A percentile compares a stretch with the other conserved stretches of the same genome.
Conservation (phyloP, 2,113 vertebrate genomes). For the Hipposideros armiger region DNA sequence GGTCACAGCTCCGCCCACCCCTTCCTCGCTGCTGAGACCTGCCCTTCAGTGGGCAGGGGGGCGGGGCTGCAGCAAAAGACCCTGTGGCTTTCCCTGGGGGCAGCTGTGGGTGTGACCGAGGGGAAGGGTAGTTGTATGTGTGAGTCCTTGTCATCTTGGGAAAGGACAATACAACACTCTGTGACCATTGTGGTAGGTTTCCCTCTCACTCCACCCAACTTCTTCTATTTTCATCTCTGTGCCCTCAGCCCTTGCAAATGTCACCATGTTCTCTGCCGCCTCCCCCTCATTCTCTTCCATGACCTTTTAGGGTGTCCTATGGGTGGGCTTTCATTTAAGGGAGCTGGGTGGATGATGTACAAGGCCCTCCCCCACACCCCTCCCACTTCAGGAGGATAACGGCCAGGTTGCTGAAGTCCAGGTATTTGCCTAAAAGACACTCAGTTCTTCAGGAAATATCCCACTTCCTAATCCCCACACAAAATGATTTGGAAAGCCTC, state of each 20-base stretch:
- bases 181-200: background rate
- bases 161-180: background rate
- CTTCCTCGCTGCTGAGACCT: background rate
- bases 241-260: constrained; percentile 30
- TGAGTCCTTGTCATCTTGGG: background rate
- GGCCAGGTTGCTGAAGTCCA: background rate
- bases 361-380: too few species aligned
- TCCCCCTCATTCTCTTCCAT: constrained; percentile 37
- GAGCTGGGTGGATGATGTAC: background rate
- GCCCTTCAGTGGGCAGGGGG: background rate
- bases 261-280: background rate
- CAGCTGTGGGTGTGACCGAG: constrained; percentile 45
- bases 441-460: background rate
- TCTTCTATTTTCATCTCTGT: constrained; percentile 57
- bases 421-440: background rate
- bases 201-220: background rate
- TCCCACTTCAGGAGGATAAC: background rate
- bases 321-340: background rate
- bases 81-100: constrained; percentile 38
- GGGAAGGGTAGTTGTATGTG: background rate
- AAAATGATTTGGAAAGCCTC: background rate
- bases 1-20: constrained; percentile 7
- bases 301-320: constrained; percentile 45
- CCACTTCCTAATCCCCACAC: background rate
- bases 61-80: background rate